Evolutionary conservation across 2,113 vertebrate species (phyloP).

Genomic region (Eolophus roseicapilla): DNA sequence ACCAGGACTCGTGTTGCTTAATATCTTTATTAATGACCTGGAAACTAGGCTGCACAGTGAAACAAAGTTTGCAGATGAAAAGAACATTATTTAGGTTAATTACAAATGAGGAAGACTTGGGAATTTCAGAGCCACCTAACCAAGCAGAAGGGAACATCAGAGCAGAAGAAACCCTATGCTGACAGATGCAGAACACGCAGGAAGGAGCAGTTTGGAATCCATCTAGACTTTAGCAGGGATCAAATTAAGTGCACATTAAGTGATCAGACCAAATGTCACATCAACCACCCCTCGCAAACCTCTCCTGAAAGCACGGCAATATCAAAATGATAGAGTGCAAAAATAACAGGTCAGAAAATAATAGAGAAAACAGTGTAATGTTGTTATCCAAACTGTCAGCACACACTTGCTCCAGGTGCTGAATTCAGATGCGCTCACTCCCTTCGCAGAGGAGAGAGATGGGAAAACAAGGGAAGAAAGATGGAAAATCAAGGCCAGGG

Average conservation of each 20-base stretch:
- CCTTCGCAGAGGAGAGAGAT: background rate
- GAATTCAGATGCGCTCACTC: background rate
- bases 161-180: background rate
- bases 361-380: background rate
- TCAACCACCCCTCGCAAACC: background rate
- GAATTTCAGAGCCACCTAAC: constrained; percentile 22
- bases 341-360: constrained; percentile 13
- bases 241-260: background rate
- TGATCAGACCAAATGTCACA: background rate
- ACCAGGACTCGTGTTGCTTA: background rate
- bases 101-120: background rate
- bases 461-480: background rate
- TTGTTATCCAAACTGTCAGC: background rate
- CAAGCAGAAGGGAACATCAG: background rate
- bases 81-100: constrained; percentile 35
- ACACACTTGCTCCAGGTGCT: background rate
- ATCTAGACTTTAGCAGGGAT: background rate
- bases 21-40: constrained; percentile 28
- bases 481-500: background rate
- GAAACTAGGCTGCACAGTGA: background rate
- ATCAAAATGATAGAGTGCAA: background rate
- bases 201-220: background rate
- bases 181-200: background rate
- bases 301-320: background rate
- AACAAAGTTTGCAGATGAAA: constrained; percentile 36